These are phyloP conservation scores for Catotricha subobsoleta DNA, from an alignment of 2,888 invertebrate genomes.

Conservation along the genomic window DNA sequence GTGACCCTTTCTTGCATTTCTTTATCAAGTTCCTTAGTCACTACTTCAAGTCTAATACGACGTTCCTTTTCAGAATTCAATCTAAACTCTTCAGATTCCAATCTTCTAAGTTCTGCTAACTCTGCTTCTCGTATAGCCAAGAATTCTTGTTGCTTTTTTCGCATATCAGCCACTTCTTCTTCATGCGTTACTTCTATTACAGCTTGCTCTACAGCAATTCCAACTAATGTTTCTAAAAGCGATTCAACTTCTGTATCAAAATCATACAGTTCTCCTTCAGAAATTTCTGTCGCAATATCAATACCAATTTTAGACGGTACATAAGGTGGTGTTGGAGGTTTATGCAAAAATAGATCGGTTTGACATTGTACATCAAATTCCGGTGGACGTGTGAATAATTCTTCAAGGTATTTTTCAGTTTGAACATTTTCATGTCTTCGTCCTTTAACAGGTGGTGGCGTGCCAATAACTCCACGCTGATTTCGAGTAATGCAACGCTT, in stretches of 20 bases:
- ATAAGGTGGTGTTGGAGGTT: slow-evolving; percentile 62
- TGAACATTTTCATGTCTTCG: slow-evolving; percentile 74
- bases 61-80: slow-evolving; percentile 51
- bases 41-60: slow-evolving; percentile 50
- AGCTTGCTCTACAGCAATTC: slow-evolving; percentile 77
- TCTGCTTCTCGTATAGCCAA: slow-evolving; percentile 53
- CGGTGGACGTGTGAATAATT: slow-evolving; percentile 57
- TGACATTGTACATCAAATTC: slow-evolving; percentile 65
- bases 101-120: slow-evolving; percentile 59
- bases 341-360: slow-evolving; percentile 72
- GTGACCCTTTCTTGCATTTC: slow-evolving; percentile 69
- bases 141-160: slow-evolving; percentile 39
- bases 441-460: slow-evolving; percentile 45
- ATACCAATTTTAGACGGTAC: slow-evolving; percentile 63
- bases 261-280: slow-evolving; percentile 83
- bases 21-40: slow-evolving; percentile 42
- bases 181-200: slow-evolving; percentile 82
- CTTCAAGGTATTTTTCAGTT: slow-evolving; percentile 78
- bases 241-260: slow-evolving; percentile 84
- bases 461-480: slow-evolving; percentile 33
- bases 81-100: slow-evolving; percentile 61
- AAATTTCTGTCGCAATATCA: slow-evolving; percentile 71
- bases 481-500: slow-evolving; percentile 40
- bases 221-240: slow-evolving; percentile 72
- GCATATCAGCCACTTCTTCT: slow-evolving; percentile 68